These are phyloP conservation scores for Agrochola circellaris DNA, from an alignment of 2,888 invertebrate genomes.

Conservation along the genomic window DNA sequence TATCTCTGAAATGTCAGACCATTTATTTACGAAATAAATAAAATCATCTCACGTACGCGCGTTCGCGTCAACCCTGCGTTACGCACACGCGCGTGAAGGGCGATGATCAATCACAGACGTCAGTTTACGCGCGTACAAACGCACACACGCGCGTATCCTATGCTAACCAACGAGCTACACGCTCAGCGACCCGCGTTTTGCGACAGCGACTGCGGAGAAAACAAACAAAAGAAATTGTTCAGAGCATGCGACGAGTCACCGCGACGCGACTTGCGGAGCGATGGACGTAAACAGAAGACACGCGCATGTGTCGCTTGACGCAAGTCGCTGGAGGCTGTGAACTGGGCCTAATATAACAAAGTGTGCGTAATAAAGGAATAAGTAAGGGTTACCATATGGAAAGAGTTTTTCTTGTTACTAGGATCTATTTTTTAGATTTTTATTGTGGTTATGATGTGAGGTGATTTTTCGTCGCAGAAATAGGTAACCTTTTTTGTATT, in stretches of 20 bases:
- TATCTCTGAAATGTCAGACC: slow-evolving; percentile 54
- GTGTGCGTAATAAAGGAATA: slow-evolving; percentile 73
- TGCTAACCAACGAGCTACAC: slow-evolving; percentile 27
- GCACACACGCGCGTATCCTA: slow-evolving; percentile 34
- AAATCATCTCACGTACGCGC: slow-evolving; percentile 68
- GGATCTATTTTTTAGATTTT: slow-evolving; percentile 59
- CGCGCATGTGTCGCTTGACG: background rate
- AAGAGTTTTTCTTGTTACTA: slow-evolving; percentile 66
- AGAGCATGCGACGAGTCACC: no score
- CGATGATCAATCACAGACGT: slow-evolving; percentile 74
- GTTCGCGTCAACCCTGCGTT: slow-evolving; percentile 72
- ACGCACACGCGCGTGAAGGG: slow-evolving; percentile 67
- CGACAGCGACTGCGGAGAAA: no score
- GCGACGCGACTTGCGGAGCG: background rate
- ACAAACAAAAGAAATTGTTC: slow-evolving; percentile 1
- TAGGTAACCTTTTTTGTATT: slow-evolving; percentile 32
- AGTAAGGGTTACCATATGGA: slow-evolving; percentile 65
- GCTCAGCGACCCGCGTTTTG: background rate
- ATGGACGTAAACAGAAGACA: no score
- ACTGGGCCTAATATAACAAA: slow-evolving; percentile 54
- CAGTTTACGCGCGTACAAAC: slow-evolving; percentile 58
- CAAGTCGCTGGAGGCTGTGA: background rate
- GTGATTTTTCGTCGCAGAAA: slow-evolving; percentile 42
- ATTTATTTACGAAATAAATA: slow-evolving; percentile 67
- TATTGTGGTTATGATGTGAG: slow-evolving; percentile 56